Percentiles rank a stretch among this genome's conserved stretches.
phyloP scores from a whole-genome alignment of 1,140 invertebrate species.

The Theocolax elegans region DNA sequence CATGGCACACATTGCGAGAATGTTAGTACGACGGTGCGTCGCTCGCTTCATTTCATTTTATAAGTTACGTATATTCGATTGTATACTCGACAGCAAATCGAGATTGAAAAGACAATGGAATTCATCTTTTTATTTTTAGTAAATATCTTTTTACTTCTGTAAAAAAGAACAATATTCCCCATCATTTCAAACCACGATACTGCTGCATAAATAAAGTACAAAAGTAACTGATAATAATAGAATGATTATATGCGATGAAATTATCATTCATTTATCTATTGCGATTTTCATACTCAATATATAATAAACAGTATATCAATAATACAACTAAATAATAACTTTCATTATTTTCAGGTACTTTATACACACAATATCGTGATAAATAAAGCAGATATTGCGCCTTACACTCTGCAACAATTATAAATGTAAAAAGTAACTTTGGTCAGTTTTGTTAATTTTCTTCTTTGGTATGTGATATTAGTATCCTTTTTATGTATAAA shows the following conservation, averaged over 20 bases:
- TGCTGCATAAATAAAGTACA: conserved; percentile 24
- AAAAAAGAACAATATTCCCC: not conserved
- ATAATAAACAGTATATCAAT: conserved; percentile 31
- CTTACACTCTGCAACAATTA: conserved; percentile 32
- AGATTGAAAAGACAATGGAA: not conserved
- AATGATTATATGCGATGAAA: conserved; percentile 7
- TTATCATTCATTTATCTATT: conserved; percentile 1
- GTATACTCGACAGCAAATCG: conserved; percentile 28
- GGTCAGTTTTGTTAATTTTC: conserved; percentile 23
- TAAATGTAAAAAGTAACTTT: conserved; percentile 30
- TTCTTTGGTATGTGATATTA: not conserved
- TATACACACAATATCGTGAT: conserved; percentile 63
- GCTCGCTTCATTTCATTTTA: conserved; percentile 8
- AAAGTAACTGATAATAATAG: conserved; percentile 33
- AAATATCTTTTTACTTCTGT: not conserved
- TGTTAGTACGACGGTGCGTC: conserved; percentile 23
- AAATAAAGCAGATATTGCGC: conserved; percentile 54
- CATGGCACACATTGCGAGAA: conserved; percentile 35
- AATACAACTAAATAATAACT: conserved; percentile 48
- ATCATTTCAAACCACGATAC: not conserved
- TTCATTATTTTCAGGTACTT: conserved; percentile 66
- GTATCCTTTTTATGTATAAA: too few species aligned
- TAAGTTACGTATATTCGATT: conserved; percentile 19
- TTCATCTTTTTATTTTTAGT: not conserved
- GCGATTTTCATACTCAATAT: conserved; percentile 15